phyloP scores from a whole-genome alignment of 2,888 invertebrate genomes.

The Drosophila niveifrons region DNA sequence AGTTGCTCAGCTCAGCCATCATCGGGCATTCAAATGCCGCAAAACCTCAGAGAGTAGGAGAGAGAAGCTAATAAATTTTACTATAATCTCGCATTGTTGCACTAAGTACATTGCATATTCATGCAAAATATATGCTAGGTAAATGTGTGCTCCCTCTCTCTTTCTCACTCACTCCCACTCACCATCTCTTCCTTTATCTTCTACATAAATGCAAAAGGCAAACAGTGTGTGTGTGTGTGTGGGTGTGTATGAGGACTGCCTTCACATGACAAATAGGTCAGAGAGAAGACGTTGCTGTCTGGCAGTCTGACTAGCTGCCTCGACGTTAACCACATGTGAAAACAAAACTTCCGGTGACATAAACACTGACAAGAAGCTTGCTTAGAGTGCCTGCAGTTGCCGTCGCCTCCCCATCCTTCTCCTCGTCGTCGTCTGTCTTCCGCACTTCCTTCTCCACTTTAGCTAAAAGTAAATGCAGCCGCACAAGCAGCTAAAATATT shows the following conservation, averaged over 20 bases:
- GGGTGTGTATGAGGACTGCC: constrained; percentile 32
- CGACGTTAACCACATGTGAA: constrained; percentile 81
- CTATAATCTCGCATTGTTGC: constrained; percentile 80
- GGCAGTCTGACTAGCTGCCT: constrained; percentile 51
- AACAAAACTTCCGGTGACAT: constrained; percentile 81
- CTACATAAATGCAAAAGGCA: constrained; percentile 67
- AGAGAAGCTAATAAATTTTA: constrained; percentile 78
- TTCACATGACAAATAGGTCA: constrained; percentile 71
- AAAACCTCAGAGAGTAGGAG: constrained; percentile 45
- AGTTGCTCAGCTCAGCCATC: constrained; percentile 37
- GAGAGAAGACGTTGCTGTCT: constrained; percentile 48
- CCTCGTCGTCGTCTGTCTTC: no score
- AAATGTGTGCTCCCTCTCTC: constrained; percentile 11
- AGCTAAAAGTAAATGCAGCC: constrained; percentile 72
- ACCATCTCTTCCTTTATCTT: constrained; percentile 48
- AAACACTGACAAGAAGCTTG: constrained; percentile 79
- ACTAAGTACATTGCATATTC: constrained; percentile 81
- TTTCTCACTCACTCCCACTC: constrained; percentile 30
- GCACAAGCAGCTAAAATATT: constrained; percentile 76
- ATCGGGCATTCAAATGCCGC: constrained; percentile 57
- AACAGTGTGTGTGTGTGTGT: constrained; percentile 26
- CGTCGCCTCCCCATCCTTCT: no score
- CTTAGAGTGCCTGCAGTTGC: constrained; percentile 57
- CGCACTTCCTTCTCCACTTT: background rate
- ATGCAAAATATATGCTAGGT: constrained; percentile 66